Base-by-base conservation (phyloP, 2,113 vertebrate genomes). In the Phyllostomus hastatus region DNA sequence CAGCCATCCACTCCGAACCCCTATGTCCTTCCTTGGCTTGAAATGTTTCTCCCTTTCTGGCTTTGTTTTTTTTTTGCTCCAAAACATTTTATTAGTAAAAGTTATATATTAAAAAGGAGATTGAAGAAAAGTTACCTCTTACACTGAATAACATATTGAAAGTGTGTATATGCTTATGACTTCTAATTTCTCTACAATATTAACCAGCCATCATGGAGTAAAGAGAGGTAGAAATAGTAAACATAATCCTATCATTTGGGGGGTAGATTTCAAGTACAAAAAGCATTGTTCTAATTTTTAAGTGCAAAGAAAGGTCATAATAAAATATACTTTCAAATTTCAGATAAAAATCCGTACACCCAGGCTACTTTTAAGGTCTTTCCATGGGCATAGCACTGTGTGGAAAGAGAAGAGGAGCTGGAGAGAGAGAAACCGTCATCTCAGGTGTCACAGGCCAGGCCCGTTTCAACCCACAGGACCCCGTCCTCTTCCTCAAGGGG, bases 401-500 rank as follows among this genome's bases (percentile, higher is more conserved):
- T 83, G 89, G 79, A 97, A 86, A 97, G 59, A 64, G 66, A 43
- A 75, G 88, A 93, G 57, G 67, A 35, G 10, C 86, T 46, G 66
- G 54, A 2, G 0, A 67, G 15, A 76, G 61, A 92, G n/a, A 19
- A 31, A 69, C 35, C 66, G 83, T 97, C 88, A 73, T 73, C 88
- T 98, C 95, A 97, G 98, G 91, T 98, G 87, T 95, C 98, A 96
- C 99, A 99, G 8, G 97, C 98, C 84, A 99, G 99, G 43, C 99
- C 99, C 46, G 99, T 99, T 98, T 99, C 99, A 87, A 99, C 99
- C 98, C 99, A 99, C 61, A 99, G 98, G 85, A 99, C 96, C 98
- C 99, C 99, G 98, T 99, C 99, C 8, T 99, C 99, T 98, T 99
- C 96, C 99, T 99, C 97, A 99, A 96, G n/a, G 99, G 99, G 96